phyloP scores from a whole-genome alignment of 2,113 vertebrate species.

The Triplophysa dalaica region DNA sequence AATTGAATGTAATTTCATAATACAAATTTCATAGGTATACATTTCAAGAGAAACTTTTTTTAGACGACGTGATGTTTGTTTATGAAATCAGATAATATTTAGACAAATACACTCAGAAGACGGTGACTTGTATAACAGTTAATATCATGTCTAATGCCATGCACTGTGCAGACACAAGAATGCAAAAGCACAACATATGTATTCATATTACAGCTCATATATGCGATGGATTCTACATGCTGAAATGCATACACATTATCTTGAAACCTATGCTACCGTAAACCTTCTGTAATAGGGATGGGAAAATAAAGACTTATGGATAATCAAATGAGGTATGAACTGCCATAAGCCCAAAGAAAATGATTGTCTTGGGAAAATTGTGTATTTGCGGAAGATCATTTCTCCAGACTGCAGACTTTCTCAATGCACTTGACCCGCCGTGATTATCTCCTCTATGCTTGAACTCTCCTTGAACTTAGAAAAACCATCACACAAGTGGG shows the following conservation, averaged over 20 bases:
- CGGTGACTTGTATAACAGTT: constrained; percentile 49
- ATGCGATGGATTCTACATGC: constrained; percentile 47
- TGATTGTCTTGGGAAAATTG: constrained; percentile 89
- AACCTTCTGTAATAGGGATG: constrained; percentile 75
- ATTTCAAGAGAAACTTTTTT: no score
- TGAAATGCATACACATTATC: constrained; percentile 53
- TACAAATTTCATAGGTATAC: no score
- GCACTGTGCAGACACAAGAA: constrained; percentile 56
- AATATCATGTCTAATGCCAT: constrained; percentile 43
- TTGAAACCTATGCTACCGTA: constrained; percentile 77
- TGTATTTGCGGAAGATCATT: constrained; percentile 96
- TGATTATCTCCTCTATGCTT: constrained; percentile 87
- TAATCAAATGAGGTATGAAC: constrained; percentile 90
- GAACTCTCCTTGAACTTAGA: constrained; percentile 99
- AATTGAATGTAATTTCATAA: background rate
- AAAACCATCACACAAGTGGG: constrained; percentile 78
- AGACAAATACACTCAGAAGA: constrained; percentile 11
- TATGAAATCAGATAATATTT: background rate
- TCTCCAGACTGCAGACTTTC: constrained; percentile 80
- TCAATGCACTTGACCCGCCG: constrained; percentile 85
- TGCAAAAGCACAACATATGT: constrained; percentile 51
- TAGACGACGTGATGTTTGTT: background rate
- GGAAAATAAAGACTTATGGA: constrained; percentile 81
- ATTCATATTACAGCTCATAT: constrained; percentile 60
- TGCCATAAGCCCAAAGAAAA: constrained; percentile 90